Conservation (phyloP, 2,797 vertebrate species). For the Acanthis flammea region DNA sequence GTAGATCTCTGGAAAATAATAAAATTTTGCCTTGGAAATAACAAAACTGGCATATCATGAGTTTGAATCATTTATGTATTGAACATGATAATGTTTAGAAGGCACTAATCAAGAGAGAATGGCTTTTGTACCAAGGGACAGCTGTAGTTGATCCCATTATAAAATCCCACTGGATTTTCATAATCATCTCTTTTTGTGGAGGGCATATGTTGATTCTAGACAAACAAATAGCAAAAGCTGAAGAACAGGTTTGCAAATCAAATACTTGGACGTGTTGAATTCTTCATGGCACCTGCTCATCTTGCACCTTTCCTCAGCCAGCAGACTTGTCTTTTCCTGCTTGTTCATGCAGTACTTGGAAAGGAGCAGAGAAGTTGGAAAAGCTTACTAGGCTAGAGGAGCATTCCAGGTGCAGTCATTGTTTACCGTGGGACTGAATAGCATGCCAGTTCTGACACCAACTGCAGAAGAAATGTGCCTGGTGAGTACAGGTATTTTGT, state of each 20-base stretch:
- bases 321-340: not conserved
- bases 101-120: not conserved
- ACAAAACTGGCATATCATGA: not conserved
- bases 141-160: not conserved
- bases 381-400: slow-evolving; percentile 19
- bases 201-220: not conserved
- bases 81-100: not conserved
- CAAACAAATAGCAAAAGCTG: not conserved
- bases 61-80: not conserved
- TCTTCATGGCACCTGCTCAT: not conserved
- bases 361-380: not conserved
- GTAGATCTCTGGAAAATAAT: slow-evolving; percentile 16
- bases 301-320: not conserved
- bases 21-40: not conserved
- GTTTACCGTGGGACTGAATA: not conserved
- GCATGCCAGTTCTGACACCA: not conserved
- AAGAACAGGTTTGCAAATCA: not conserved
- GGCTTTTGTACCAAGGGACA: not conserved
- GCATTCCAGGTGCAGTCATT: not conserved
- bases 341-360: not conserved
- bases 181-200: not conserved
- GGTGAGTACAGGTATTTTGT: slow-evolving; percentile 44
- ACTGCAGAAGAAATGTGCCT: not conserved
- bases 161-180: not conserved
- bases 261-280: not conserved